Evolutionary conservation across 2,797 vertebrate genomes (phyloP).

Genomic region (Alosa sapidissima): DNA sequence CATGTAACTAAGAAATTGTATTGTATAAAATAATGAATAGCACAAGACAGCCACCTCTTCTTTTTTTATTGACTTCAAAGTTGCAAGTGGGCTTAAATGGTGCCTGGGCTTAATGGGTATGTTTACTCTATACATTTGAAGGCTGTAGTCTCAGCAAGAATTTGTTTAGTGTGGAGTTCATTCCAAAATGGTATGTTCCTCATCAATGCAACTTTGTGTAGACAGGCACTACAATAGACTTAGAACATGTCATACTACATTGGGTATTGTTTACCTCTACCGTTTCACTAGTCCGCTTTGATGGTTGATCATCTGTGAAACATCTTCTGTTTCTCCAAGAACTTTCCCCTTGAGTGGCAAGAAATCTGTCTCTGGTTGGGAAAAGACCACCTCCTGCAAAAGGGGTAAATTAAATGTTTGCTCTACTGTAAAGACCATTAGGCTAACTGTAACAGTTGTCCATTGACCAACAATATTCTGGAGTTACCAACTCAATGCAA

Average conservation of each 20-base stretch:
- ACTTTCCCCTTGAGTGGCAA: slow-evolving; percentile 1
- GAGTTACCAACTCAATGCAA: not conserved
- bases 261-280: not conserved
- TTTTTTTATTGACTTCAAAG: too few relatives aligned
- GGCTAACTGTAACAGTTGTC: not conserved
- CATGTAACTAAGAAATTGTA: too few relatives aligned
- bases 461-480: not conserved
- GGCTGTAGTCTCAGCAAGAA: too few relatives aligned
- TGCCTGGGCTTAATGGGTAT: too few relatives aligned
- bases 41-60: too few relatives aligned
- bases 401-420: not conserved
- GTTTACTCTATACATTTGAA: too few relatives aligned
- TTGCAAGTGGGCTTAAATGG: too few relatives aligned
- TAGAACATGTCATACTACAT: not conserved
- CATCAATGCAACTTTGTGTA: too few relatives aligned
- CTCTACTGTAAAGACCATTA: not conserved
- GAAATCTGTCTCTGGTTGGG: not conserved
- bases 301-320: not conserved
- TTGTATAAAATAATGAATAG: too few relatives aligned
- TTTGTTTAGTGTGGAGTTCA: too few relatives aligned
- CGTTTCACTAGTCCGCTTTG: not conserved
- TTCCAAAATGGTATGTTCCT: too few relatives aligned
- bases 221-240: too few relatives aligned
- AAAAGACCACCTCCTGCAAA: slow-evolving; percentile 1
- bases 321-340: slow-evolving; percentile 18